A percentile compares a stretch with the other conserved stretches of the same genome.
phyloP scores from a whole-genome alignment of 2,113 vertebrate genomes.

The Pica pica region DNA sequence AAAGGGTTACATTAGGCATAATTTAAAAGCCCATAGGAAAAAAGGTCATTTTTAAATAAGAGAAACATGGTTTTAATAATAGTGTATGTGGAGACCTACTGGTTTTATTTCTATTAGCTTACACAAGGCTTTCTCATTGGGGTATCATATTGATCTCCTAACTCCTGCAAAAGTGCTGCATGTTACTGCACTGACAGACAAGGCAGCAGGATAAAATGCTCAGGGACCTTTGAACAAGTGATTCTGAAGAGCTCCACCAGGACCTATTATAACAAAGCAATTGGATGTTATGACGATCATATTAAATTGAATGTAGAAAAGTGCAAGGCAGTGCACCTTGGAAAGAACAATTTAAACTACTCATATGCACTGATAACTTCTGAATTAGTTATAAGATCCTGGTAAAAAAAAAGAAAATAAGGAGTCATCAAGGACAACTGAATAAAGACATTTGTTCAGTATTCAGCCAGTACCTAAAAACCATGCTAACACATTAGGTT shows the following conservation, averaged over 20 bases:
- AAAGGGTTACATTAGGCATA: neutral
- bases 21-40: neutral
- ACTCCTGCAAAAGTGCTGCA: neutral
- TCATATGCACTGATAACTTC: constrained; percentile 11
- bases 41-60: neutral
- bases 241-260: neutral
- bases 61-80: neutral
- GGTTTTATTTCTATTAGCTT: neutral
- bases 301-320: constrained; percentile 31
- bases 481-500: neutral
- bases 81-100: neutral
- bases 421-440: neutral
- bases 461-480: neutral
- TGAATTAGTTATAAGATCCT: neutral
- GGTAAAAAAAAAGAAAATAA: neutral
- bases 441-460: neutral
- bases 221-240: neutral
- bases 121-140: neutral
- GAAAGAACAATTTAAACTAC: constrained; percentile 24
- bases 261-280: neutral
- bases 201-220: neutral
- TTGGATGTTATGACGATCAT: neutral
- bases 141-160: neutral
- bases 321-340: neutral
- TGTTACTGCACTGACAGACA: neutral